Conservation (phyloP, 1,140 invertebrate species). For the Penaeus japonicus region DNA sequence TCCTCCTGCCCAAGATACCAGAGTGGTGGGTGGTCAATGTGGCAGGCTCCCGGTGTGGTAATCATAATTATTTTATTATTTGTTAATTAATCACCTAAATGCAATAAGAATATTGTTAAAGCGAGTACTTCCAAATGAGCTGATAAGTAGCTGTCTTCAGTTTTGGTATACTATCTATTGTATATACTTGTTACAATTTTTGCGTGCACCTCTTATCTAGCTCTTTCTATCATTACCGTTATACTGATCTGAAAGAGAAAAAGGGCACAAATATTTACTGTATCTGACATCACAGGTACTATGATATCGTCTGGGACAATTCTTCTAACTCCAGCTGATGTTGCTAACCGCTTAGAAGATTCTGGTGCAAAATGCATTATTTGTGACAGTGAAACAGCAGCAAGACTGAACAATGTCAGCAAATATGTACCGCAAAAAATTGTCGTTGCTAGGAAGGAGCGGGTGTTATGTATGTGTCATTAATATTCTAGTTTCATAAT, state of each 20-base stretch:
- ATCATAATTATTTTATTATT: neutral
- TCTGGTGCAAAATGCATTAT: slow-evolving; percentile 60
- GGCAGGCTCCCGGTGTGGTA: slow-evolving; percentile 61
- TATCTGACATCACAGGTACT: slow-evolving; percentile 51
- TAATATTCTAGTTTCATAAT: neutral
- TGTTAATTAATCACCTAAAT: neutral
- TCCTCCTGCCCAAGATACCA: slow-evolving; percentile 65
- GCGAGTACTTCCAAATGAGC: no score
- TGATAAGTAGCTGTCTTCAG: no score
- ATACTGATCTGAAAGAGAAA: no score
- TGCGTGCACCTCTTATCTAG: no score
- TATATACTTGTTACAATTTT: no score
- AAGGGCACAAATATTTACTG: slow-evolving; percentile 23
- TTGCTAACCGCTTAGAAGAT: slow-evolving; percentile 60
- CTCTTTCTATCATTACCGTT: no score
- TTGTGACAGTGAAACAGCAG: slow-evolving; percentile 59
- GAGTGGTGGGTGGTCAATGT: slow-evolving; percentile 66
- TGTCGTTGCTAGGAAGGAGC: neutral
- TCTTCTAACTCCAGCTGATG: slow-evolving; percentile 60
- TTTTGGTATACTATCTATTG: no score
- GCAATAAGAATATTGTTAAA: no score
- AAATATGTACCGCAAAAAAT: neutral
- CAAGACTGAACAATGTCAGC: slow-evolving; percentile 60
- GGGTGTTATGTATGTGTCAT: neutral
- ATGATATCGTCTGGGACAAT: slow-evolving; percentile 60